Evolutionary conservation across 2,797 vertebrate species (phyloP), one percentile per base, ranked within the genome.

Genomic region (Micromesistius poutassou): DNA sequence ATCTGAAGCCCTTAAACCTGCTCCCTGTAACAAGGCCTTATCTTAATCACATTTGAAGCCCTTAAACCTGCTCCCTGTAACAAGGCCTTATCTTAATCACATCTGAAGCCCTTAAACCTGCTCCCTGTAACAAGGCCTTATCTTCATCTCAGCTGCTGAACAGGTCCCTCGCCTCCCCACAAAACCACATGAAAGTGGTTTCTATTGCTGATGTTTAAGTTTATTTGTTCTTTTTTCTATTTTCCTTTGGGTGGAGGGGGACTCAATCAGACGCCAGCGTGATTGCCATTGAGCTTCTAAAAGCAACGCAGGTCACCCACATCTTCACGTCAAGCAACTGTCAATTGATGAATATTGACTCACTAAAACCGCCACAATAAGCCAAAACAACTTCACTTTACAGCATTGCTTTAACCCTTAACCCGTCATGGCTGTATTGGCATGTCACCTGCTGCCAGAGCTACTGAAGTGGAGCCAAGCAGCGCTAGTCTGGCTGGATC

Each of bases 101-200:
- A 36, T 36, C 36, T 88, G 87, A 92, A 83, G 78, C 93, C 93
- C 91, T 91, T 92, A 93, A 62, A n/a, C n/a, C 46, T 22, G 22
- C 50, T 25, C 10, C 5, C 22, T 62, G 50, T 62, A 62, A n/a
- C 50, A 25, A 62, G 10, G 22, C 22, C 22, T 55, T 55, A 55
- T 55, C 50, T 55, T 22, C 50, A 22, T 55, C 50, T 22, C 92
- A 38, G 36, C 36, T 38, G 36, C 36, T 38, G 36, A 38, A 38
- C 36, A 8, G 62, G n/a, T 66, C 55, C 55, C 55, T 66, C n/a
- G 19, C 55, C 9, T 28, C 6, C 62, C 25, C n/a, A 68, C 1
- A 68, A 68, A 68, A 10, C 55, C 22, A 62, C 22, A 68, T 68
- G 62, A 68, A 68, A 68, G 25, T 68, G 62, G 62, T 28, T 66